Conservation (phyloP, 2,113 vertebrate genomes). For the Planiliza haematocheilus region DNA sequence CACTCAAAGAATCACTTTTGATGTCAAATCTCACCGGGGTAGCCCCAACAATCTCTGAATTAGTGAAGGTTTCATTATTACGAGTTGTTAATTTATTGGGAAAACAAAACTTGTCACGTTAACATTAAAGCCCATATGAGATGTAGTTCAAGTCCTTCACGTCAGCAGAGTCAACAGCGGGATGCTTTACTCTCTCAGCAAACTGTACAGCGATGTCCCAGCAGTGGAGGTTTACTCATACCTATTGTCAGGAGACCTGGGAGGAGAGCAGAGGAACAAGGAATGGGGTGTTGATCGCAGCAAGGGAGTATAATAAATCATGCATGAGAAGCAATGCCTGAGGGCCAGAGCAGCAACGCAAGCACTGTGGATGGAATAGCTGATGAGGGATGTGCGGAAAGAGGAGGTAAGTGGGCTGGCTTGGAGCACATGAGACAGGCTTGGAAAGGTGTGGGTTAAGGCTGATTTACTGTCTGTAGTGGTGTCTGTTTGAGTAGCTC, state of each 20-base stretch:
- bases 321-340: conserved; percentile 59
- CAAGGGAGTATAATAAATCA: conserved; percentile 65
- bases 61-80: not conserved
- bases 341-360: conserved; percentile 42
- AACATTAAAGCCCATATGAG: conserved; percentile 10
- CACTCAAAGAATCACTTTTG: conserved; percentile 29
- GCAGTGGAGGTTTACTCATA: conserved; percentile 41
- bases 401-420: conserved; percentile 15
- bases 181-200: conserved; percentile 19
- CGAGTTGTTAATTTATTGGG: not conserved
- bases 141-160: not conserved
- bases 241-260: conserved; percentile 24
- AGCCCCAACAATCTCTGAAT: not conserved
- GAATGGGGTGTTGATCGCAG: conserved; percentile 32
- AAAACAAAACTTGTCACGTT: conserved; percentile 9
- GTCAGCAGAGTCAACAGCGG: conserved; percentile 13
- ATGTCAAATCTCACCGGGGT: conserved; percentile 22
- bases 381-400: conserved; percentile 22
- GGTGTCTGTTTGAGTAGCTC: no score
- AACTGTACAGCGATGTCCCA: conserved; percentile 35
- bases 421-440: conserved; percentile 9
- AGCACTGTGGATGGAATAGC: conserved; percentile 43
- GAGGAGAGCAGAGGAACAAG: conserved; percentile 18
- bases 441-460: conserved; percentile 10
- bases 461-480: not conserved